Conservation (phyloP, 1,140 invertebrate species). For the Drosophila burlai region DNA sequence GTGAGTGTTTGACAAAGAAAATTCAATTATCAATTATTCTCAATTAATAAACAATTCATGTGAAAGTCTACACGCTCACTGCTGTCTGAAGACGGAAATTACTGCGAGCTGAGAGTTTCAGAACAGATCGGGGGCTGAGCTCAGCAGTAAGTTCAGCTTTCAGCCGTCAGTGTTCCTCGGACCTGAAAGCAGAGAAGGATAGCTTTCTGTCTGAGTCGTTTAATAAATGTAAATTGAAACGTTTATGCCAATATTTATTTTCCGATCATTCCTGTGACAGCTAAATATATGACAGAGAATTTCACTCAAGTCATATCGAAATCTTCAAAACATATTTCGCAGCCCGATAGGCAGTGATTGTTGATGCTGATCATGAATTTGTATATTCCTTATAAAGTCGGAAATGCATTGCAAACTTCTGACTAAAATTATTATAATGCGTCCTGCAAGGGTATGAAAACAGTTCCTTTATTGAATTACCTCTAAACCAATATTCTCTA, state of each 20-base stretch:
- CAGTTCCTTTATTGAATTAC: not conserved
- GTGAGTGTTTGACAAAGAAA: constrained; percentile 36
- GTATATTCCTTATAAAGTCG: too few relatives aligned
- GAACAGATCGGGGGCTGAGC: not conserved
- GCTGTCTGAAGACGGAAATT: not conserved
- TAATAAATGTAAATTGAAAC: not conserved
- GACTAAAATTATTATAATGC: not conserved
- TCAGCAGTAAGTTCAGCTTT: not conserved
- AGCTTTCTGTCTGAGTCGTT: not conserved
- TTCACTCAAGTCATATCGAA: too few relatives aligned
- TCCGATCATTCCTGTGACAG: too few relatives aligned
- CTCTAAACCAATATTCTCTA: constrained; percentile 19
- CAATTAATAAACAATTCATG: constrained; percentile 2
- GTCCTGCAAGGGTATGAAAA: not conserved
- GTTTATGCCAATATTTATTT: too few relatives aligned
- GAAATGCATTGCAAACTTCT: too few relatives aligned
- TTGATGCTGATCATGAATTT: too few relatives aligned
- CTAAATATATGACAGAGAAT: too few relatives aligned
- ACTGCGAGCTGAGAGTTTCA: not conserved
- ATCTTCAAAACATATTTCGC: too few relatives aligned
- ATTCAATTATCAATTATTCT: constrained; percentile 13
- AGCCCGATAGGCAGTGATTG: too few relatives aligned
- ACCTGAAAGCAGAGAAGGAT: not conserved
- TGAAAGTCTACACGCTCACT: not conserved
- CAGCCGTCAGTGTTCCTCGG: not conserved